Evolutionary conservation across 2,797 vertebrate genomes (phyloP).

Genomic region (Hylomyscus alleni): DNA sequence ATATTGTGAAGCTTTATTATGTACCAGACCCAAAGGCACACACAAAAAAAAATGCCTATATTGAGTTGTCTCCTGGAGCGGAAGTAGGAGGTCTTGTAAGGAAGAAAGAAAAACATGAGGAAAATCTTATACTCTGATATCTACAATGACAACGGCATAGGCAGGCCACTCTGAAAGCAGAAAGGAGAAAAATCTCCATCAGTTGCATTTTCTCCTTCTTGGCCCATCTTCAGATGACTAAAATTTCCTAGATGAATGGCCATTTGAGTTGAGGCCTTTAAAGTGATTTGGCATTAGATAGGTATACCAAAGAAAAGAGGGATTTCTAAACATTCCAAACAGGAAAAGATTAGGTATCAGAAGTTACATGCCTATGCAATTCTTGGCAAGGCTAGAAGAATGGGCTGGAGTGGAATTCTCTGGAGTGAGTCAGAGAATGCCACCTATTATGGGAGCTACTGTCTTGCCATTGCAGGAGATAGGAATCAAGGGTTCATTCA

Average conservation of each 20-base stretch:
- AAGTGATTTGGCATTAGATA: neutral
- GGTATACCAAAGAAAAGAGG: slow-evolving; percentile 22
- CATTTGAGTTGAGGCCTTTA: slow-evolving; percentile 2
- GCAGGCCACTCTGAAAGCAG: neutral
- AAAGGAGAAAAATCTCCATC: neutral
- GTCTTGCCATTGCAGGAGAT: neutral
- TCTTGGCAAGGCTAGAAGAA: slow-evolving; percentile 42
- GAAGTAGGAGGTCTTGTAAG: neutral
- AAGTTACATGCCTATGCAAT: neutral
- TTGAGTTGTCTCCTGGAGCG: slow-evolving; percentile 9
- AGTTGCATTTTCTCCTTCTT: neutral
- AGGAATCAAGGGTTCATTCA: neutral
- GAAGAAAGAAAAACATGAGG: neutral
- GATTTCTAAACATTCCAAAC: slow-evolving; percentile 40
- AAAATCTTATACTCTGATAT: neutral
- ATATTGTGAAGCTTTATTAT: slow-evolving; percentile 3
- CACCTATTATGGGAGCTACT: neutral
- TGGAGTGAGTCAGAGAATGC: slow-evolving; percentile 30
- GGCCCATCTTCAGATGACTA: neutral
- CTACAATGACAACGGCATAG: neutral
- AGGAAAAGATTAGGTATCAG: slow-evolving; percentile 23
- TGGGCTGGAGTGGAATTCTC: neutral
- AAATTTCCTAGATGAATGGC: slow-evolving; percentile 3
- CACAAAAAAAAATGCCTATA: neutral
- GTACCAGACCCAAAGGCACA: neutral